Conservation (phyloP, 2,113 vertebrate species). For the Oxygymnocypris stewartii region DNA sequence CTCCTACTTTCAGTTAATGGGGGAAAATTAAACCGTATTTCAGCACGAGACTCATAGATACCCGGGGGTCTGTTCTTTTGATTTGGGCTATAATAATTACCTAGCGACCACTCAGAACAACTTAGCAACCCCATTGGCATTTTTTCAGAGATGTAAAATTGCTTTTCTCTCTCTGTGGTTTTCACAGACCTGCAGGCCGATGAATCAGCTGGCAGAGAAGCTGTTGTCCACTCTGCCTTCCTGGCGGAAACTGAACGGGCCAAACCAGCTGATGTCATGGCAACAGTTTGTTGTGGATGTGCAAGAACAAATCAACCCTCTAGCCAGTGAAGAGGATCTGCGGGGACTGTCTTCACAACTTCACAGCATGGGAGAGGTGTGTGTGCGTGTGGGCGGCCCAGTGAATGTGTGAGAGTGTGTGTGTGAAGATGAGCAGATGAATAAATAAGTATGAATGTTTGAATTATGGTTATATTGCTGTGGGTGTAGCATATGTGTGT, state of each 20-base stretch:
- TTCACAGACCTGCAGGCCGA: conserved; percentile 81
- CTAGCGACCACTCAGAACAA: neutral
- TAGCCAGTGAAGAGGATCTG: conserved; percentile 91
- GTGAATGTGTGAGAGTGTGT: conserved; percentile 27
- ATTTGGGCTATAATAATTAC: neutral
- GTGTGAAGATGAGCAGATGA: neutral
- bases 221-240: conserved; percentile 84
- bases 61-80: neutral
- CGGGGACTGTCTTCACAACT: conserved; percentile 85
- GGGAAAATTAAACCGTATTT: neutral
- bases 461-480: conserved; percentile 11
- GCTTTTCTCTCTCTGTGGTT: conserved; percentile 21
- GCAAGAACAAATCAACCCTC: conserved; percentile 94
- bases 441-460: neutral
- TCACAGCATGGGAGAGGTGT: conserved; percentile 92
- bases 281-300: conserved; percentile 93
- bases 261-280: conserved; percentile 94
- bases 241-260: conserved; percentile 92
- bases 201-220: conserved; percentile 91
- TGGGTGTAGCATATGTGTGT: neutral
- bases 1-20: neutral
- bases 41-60: neutral
- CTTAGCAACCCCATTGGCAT: neutral
- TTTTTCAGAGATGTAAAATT: neutral
- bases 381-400: conserved; percentile 30